phyloP scores from a whole-genome alignment of 1,140 invertebrate genomes.

The Papilio xuthus region DNA sequence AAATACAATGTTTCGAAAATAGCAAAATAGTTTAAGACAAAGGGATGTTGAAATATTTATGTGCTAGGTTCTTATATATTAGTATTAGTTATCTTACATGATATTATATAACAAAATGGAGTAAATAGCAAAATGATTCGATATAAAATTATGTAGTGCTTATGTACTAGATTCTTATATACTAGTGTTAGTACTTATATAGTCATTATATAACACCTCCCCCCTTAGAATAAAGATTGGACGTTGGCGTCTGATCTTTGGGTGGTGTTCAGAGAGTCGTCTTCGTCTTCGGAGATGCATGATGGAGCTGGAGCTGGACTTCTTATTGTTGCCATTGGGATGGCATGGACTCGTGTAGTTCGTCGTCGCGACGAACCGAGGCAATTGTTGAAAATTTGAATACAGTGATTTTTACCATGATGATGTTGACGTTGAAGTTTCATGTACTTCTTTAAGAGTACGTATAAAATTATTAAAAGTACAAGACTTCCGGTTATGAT shows the following conservation, averaged over 20 bases:
- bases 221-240: conserved; percentile 47
- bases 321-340: neutral
- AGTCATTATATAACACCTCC: conserved; percentile 42
- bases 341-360: neutral
- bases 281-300: conserved; percentile 39
- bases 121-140: no score
- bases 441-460: neutral
- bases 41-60: no score
- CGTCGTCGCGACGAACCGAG: neutral
- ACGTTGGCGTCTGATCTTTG: conserved; percentile 40
- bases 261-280: conserved; percentile 1
- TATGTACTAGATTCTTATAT: no score
- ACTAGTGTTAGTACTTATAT: no score
- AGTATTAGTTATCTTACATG: no score
- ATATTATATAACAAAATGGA: no score
- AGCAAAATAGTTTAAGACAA: no score
- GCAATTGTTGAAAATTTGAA: neutral
- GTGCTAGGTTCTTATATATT: no score
- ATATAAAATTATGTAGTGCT: no score
- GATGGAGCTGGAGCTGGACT: neutral
- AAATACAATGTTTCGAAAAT: no score
- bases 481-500: neutral
- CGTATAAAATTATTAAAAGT: neutral
- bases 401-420: neutral
- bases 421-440: neutral